Evolutionary conservation across 2,797 vertebrate species (phyloP).

Genomic region (Sebastes itinus): DNA sequence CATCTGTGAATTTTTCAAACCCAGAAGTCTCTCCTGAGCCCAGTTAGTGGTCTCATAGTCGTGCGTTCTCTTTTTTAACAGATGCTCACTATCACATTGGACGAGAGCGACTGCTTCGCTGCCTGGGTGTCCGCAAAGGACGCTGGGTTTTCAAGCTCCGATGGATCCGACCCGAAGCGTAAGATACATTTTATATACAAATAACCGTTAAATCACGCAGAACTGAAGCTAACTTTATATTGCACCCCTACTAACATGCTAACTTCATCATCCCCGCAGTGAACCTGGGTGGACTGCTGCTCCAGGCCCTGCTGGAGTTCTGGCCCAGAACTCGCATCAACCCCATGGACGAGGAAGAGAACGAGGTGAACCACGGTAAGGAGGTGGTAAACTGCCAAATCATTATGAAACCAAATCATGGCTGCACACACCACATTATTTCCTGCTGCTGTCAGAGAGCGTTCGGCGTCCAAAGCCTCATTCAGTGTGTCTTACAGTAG

Average conservation of each 20-base stretch:
- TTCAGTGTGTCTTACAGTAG: neutral
- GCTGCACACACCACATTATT: neutral
- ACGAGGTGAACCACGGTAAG: slow-evolving; percentile 95
- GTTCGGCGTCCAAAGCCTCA: neutral
- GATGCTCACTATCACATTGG: slow-evolving; percentile 99
- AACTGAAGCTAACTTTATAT: neutral
- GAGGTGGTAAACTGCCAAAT: neutral
- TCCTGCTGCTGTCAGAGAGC: neutral
- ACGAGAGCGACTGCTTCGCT: slow-evolving; percentile 98
- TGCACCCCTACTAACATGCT: neutral
- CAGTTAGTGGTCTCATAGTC: neutral
- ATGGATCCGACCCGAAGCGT: slow-evolving; percentile 98
- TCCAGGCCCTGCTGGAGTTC: slow-evolving; percentile 96
- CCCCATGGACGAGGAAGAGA: slow-evolving; percentile 98
- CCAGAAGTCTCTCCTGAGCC: neutral
- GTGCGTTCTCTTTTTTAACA: slow-evolving; percentile 46
- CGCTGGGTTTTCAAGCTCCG: slow-evolving; percentile 95
- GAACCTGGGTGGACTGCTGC: slow-evolving; percentile 94
- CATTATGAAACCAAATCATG: neutral
- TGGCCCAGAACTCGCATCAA: slow-evolving; percentile 98
- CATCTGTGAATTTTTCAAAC: neutral
- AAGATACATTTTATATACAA: slow-evolving; percentile 53
- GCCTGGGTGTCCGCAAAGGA: slow-evolving; percentile 99
- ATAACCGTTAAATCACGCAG: neutral
- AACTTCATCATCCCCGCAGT: slow-evolving; percentile 75